phyloP scores from a whole-genome alignment of 2,113 vertebrate genomes.

The Osmerus eperlanus region DNA sequence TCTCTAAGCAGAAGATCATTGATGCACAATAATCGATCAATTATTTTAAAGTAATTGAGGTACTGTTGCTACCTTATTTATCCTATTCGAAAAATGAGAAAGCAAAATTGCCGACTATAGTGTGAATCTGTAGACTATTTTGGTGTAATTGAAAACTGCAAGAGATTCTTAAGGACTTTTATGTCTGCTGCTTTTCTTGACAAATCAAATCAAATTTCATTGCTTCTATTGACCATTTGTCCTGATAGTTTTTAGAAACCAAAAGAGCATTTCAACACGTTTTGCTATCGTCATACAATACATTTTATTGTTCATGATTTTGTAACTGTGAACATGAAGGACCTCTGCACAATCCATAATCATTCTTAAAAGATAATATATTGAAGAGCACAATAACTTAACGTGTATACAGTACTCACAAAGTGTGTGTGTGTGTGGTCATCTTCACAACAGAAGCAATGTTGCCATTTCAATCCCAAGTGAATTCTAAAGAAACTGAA shows the following conservation, averaged over 20 bases:
- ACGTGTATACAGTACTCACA: background rate
- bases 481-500: slow-evolving; percentile 56
- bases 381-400: background rate
- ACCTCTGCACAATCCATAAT: too few relatives aligned
- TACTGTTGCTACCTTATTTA: background rate
- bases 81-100: background rate
- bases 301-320: too few relatives aligned
- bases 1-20: background rate
- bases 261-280: background rate
- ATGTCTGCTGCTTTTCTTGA: too few relatives aligned
- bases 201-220: too few relatives aligned
- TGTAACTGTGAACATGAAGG: too few relatives aligned
- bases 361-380: too few relatives aligned
- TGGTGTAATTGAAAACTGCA: too few relatives aligned
- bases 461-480: slow-evolving; percentile 53
- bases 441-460: slow-evolving; percentile 43
- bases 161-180: too few relatives aligned
- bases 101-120: too few relatives aligned
- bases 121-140: too few relatives aligned
- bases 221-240: too few relatives aligned
- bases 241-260: background rate
- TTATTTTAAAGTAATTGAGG: background rate
- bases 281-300: too few relatives aligned
- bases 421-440: background rate
- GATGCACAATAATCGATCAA: background rate